These are phyloP conservation scores for Gymnarchus niloticus DNA, from an alignment of 2,113 vertebrate genomes.

Conservation along the genomic window DNA sequence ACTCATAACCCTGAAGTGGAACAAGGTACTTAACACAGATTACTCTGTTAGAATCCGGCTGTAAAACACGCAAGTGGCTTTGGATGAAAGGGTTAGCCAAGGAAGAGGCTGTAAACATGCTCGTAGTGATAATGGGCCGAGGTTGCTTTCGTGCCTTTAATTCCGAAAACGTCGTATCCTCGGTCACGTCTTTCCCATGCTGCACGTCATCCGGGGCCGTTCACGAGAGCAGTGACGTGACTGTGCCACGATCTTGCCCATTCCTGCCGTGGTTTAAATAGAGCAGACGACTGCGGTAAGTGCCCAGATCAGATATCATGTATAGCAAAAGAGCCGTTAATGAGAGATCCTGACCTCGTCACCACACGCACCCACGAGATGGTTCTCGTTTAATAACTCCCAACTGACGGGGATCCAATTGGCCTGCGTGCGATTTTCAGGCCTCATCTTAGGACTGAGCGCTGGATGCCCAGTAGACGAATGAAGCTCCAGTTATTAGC, in stretches of 20 bases:
- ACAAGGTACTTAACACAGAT: not conserved
- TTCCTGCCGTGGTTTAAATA: not conserved
- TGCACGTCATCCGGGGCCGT: not conserved
- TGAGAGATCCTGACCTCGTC: not conserved
- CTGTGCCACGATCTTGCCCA: not conserved
- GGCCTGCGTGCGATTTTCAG: too few relatives aligned
- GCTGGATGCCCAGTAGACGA: too few relatives aligned
- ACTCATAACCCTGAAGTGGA: not conserved
- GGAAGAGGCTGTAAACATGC: not conserved
- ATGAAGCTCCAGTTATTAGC: not conserved
- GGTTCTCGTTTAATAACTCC: not conserved
- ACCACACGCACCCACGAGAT: not conserved
- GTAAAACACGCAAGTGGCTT: not conserved
- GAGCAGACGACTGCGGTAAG: too few relatives aligned
- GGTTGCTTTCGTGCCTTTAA: not conserved
- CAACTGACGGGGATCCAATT: conserved; percentile 11
- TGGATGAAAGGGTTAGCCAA: not conserved
- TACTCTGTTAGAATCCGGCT: not conserved
- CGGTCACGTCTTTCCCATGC: not conserved
- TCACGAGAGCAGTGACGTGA: too few relatives aligned
- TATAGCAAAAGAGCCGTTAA: not conserved
- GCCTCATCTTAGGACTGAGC: too few relatives aligned
- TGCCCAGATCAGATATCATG: not conserved
- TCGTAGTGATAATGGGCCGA: not conserved
- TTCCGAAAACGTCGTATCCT: not conserved